A percentile compares a stretch with the other conserved stretches of the same genome.
Conservation (phyloP, 2,113 vertebrate genomes). For the Dascyllus trimaculatus region DNA sequence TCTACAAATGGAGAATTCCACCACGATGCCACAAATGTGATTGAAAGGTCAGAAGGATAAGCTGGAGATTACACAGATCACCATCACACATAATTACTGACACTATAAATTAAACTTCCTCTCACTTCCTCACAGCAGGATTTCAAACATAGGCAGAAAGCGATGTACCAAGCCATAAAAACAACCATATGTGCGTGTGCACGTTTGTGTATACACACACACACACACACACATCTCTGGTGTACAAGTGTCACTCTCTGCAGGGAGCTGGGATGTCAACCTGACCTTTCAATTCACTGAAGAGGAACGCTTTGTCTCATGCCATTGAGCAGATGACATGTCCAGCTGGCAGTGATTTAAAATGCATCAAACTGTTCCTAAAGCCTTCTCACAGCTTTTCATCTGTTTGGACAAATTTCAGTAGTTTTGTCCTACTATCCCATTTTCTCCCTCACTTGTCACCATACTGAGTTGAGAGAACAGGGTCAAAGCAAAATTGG, state of each 20-base stretch:
- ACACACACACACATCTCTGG: constrained; percentile 21
- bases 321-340: constrained; percentile 73
- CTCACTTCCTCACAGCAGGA: constrained; percentile 31
- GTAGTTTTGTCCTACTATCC: constrained; percentile 56
- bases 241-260: constrained; percentile 39
- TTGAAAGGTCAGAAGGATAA: constrained; percentile 47
- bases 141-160: constrained; percentile 14
- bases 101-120: constrained; percentile 56
- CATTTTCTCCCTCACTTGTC: constrained; percentile 32
- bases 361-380: constrained; percentile 60
- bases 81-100: constrained; percentile 42
- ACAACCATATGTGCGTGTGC: constrained; percentile 12
- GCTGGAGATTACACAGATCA: constrained; percentile 56
- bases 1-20: constrained; percentile 8
- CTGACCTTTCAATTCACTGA: constrained; percentile 71
- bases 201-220: constrained; percentile 12
- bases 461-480: constrained; percentile 23
- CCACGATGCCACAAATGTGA: constrained; percentile 3
- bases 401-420: constrained; percentile 55
- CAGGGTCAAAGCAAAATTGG: constrained; percentile 40
- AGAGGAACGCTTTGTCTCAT: constrained; percentile 71
- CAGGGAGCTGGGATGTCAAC: constrained; percentile 48
- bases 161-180: not conserved
- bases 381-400: constrained; percentile 55
- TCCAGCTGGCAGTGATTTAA: constrained; percentile 75